These are phyloP conservation scores for Oxyura jamaicensis DNA, from an alignment of 2,113 vertebrate species.

Conservation along the genomic window DNA sequence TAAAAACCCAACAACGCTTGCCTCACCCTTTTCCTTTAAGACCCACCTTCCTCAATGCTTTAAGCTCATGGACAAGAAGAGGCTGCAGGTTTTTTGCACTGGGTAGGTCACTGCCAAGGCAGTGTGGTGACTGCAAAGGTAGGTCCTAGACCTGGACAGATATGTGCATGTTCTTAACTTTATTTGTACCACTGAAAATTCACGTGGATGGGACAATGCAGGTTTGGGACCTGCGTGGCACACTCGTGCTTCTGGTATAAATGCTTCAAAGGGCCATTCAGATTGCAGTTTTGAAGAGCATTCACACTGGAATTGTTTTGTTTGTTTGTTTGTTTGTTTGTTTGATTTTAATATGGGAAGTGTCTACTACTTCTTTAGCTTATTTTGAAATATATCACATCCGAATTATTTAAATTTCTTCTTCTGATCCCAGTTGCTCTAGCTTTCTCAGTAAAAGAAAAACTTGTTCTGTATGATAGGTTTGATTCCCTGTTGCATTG, in stretches of 20 bases:
- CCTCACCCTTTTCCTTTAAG: neutral
- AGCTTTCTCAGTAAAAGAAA: constrained; percentile 25
- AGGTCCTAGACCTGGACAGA: neutral
- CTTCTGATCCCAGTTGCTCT: neutral
- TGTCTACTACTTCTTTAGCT: neutral
- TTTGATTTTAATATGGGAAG: neutral
- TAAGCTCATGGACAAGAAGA: neutral
- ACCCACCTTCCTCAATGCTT: neutral
- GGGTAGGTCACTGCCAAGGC: neutral
- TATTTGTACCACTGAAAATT: neutral
- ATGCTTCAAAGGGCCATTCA: neutral
- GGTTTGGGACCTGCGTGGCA: neutral
- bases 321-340: neutral
- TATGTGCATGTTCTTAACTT: neutral
- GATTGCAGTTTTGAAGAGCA: neutral
- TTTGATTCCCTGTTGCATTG: neutral
- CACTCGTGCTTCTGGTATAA: neutral
- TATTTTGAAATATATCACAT: neutral
- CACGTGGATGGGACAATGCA: neutral
- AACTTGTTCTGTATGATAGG: constrained; percentile 24
- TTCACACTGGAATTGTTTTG: neutral
- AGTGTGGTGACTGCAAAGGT: neutral
- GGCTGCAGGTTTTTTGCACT: neutral
- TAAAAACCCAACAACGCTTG: neutral
- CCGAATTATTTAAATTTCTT: neutral